Conservation (phyloP, 2,113 vertebrate species). For the Rhodinocichla rosea region DNA sequence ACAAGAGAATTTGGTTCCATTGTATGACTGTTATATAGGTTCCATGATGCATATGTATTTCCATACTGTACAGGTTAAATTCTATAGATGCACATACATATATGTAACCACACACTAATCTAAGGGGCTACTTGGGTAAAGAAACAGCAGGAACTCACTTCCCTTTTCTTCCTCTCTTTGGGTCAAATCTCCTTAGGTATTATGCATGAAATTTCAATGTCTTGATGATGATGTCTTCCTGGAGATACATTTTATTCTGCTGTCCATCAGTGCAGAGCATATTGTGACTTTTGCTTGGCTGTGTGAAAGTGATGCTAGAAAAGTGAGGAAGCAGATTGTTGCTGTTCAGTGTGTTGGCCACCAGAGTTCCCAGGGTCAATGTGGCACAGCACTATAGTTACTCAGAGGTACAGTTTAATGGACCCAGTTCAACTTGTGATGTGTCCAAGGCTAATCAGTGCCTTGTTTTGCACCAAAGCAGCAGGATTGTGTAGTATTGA, state of each 20-base stretch:
- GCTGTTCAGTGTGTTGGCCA: background rate
- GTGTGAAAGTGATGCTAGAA: background rate
- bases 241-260: background rate
- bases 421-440: background rate
- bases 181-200: background rate
- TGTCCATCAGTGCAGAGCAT: background rate
- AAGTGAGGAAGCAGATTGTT: background rate
- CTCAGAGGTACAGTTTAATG: background rate
- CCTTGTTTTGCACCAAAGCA: background rate
- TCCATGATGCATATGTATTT: background rate
- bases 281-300: background rate
- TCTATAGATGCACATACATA: rapidly evolving
- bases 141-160: background rate
- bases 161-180: background rate
- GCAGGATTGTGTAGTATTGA: background rate
- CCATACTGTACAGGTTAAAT: background rate
- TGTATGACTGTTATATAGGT: background rate
- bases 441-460: background rate
- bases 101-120: background rate
- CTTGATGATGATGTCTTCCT: background rate
- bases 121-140: background rate
- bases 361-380: background rate
- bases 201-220: background rate
- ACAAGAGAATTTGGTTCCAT: background rate
- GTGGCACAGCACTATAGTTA: background rate